Evolutionary conservation across 1,140 invertebrate genomes (phyloP).

Genomic region (Papilio polytes): DNA sequence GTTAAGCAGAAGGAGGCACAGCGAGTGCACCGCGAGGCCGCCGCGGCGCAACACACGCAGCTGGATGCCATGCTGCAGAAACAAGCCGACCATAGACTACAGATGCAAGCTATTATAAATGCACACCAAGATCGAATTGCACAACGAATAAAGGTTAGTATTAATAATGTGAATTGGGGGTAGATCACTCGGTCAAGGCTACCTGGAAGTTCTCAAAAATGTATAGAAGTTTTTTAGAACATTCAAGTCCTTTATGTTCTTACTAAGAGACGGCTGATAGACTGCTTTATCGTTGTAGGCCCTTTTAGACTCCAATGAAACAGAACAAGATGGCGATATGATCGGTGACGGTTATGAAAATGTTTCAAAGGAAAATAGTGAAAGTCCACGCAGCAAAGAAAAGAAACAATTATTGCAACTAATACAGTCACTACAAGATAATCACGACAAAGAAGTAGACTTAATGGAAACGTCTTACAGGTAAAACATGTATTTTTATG

Average conservation of each 20-base stretch:
- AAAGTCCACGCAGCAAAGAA: constrained; percentile 66
- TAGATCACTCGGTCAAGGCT: neutral
- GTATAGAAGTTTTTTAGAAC: neutral
- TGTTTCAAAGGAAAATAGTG: constrained; percentile 45
- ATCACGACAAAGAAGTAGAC: constrained; percentile 82
- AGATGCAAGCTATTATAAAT: constrained; percentile 79
- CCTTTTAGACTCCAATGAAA: constrained; percentile 57
- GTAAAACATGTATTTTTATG: constrained; percentile 49
- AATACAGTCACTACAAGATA: constrained; percentile 76
- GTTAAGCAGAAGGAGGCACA: constrained; percentile 78
- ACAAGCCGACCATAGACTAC: constrained; percentile 69
- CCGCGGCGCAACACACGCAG: constrained; percentile 69
- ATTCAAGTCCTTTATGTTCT: neutral
- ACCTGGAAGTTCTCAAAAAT: neutral
- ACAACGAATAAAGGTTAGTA: constrained; percentile 74
- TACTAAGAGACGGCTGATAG: neutral
- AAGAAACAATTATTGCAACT: constrained; percentile 76
- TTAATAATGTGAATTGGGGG: neutral
- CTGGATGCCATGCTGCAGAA: constrained; percentile 71
- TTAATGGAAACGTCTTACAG: constrained; percentile 81
- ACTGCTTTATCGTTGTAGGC: constrained; percentile 50
- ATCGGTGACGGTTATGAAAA: constrained; percentile 44
- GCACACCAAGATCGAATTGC: constrained; percentile 80
- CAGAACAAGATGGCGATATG: constrained; percentile 46
- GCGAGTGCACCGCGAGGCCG: constrained; percentile 73